Conservation (phyloP, 37 sponge, comb jelly and placozoan species). For the Ephydatia muelleri region DNA sequence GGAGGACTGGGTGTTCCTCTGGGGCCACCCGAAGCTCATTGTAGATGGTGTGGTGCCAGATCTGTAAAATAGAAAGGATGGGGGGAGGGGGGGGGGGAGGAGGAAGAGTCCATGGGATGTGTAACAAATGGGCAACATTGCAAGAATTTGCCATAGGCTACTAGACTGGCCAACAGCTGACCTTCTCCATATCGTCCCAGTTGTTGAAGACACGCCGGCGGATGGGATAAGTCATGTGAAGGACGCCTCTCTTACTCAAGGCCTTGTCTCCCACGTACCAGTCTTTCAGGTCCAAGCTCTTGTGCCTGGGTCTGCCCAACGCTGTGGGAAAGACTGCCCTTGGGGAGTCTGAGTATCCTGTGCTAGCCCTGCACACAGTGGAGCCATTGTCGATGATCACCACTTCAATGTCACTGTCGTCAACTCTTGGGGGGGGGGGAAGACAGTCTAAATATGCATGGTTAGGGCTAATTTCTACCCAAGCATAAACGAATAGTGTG, state of each 20-base stretch:
- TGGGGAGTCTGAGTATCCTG: constrained; percentile 98
- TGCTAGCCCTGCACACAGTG: constrained; percentile 99
- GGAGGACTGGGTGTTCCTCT: constrained; percentile 98
- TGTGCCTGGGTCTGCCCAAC: constrained; percentile 98
- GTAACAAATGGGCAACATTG: too few species aligned
- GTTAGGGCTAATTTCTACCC: too few species aligned
- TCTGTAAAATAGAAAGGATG: too few species aligned
- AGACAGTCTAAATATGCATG: too few species aligned
- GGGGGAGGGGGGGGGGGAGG: too few species aligned
- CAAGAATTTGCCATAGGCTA: too few species aligned
- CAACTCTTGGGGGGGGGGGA: too few species aligned
- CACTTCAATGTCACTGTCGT: constrained; percentile 96
- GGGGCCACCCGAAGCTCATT: constrained; percentile 99
- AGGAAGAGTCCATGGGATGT: too few species aligned
- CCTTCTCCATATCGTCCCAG: too few species aligned
- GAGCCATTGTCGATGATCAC: constrained; percentile 99
- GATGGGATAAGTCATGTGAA: constrained; percentile 99
- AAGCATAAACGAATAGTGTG: too few species aligned
- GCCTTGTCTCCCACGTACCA: constrained; percentile 99
- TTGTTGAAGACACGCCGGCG: constrained; percentile 99
- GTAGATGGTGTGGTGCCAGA: constrained; percentile 99
- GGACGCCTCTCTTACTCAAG: constrained; percentile 99
- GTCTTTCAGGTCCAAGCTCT: constrained; percentile 99
- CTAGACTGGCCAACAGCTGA: constrained; percentile 99
- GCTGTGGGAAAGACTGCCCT: constrained; percentile 99